phyloP scores from a whole-genome alignment of 92 coral and sea anemone genomes.

The Plumapathes pennacea region DNA sequence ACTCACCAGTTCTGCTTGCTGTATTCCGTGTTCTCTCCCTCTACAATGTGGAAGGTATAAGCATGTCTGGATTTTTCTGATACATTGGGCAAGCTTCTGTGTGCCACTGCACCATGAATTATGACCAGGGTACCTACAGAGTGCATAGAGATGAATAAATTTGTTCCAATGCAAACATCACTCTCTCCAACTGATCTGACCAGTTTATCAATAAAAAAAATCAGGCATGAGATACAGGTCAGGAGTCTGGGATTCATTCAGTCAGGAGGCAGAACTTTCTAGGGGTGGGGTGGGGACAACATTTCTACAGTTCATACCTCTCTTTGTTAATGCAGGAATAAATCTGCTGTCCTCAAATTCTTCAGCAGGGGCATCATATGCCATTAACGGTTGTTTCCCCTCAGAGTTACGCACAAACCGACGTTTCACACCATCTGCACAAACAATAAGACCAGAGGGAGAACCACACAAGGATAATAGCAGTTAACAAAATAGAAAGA shows the following conservation, averaged over 20 bases:
- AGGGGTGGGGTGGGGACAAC: too few relatives aligned
- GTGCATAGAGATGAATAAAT: too few relatives aligned
- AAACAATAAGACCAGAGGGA: too few relatives aligned
- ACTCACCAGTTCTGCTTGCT: slow-evolving; percentile 94
- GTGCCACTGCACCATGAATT: slow-evolving; percentile 92
- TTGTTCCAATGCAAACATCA: not conserved
- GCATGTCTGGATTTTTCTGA: slow-evolving; percentile 91
- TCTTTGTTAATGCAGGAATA: slow-evolving; percentile 66
- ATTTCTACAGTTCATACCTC: too few relatives aligned
- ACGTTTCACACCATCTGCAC: slow-evolving; percentile 57
- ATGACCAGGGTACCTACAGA: slow-evolving; percentile 77
- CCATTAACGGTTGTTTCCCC: slow-evolving; percentile 21
- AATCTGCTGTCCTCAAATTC: slow-evolving; percentile 61
- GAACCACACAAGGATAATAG: not conserved
- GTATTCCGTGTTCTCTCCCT: slow-evolving; percentile 83
- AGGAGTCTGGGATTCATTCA: too few relatives aligned
- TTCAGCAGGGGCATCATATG: slow-evolving; percentile 28
- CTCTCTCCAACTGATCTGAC: too few relatives aligned
- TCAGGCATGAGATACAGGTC: too few relatives aligned
- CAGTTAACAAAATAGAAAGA: slow-evolving; percentile 1
- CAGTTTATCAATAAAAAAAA: too few relatives aligned
- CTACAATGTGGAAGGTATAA: slow-evolving; percentile 87
- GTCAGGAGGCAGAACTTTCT: too few relatives aligned
- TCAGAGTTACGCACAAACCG: slow-evolving; percentile 75
- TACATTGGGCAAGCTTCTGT: slow-evolving; percentile 80